phyloP scores from a whole-genome alignment of 2,797 vertebrate species.

The Anabas testudineus region DNA sequence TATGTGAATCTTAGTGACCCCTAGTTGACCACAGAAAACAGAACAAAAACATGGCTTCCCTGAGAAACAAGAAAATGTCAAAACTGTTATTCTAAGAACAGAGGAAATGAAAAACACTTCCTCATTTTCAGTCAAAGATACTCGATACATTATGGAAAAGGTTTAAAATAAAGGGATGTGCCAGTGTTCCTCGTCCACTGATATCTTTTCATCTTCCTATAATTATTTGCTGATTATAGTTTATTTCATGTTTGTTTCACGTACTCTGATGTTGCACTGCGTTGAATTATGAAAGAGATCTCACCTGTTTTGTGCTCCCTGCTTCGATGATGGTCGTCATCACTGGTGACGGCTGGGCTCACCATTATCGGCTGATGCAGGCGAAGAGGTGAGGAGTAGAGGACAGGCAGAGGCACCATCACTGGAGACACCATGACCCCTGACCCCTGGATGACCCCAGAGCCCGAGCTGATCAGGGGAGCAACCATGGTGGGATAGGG shows the following conservation, averaged over 20 bases:
- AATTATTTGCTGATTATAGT: neutral
- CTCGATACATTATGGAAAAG: neutral
- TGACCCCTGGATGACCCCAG: conserved; percentile 68
- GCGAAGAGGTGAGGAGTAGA: conserved; percentile 90
- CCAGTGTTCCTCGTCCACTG: neutral
- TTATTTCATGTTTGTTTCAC: neutral
- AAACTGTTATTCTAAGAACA: conserved; percentile 36
- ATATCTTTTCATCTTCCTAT: neutral
- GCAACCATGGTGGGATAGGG: conserved; percentile 87
- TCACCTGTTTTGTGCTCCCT: conserved; percentile 72
- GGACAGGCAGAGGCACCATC: conserved; percentile 91
- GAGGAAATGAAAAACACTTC: conserved; percentile 48
- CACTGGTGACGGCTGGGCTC: conserved; percentile 76
- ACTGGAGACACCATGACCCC: conserved; percentile 77
- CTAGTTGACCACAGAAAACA: conserved; percentile 17
- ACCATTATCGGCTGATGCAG: conserved; percentile 91
- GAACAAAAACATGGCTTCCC: conserved; percentile 7
- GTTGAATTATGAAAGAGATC: neutral
- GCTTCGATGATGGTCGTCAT: conserved; percentile 80
- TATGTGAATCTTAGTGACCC: conserved; percentile 11
- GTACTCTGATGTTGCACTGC: neutral
- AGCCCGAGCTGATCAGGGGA: conserved; percentile 71
- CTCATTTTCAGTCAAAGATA: conserved; percentile 24
- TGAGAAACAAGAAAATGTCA: conserved; percentile 20
- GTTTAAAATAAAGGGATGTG: neutral